Conservation (phyloP, 2,888 invertebrate genomes). For the Mycalesis mineus region DNA sequence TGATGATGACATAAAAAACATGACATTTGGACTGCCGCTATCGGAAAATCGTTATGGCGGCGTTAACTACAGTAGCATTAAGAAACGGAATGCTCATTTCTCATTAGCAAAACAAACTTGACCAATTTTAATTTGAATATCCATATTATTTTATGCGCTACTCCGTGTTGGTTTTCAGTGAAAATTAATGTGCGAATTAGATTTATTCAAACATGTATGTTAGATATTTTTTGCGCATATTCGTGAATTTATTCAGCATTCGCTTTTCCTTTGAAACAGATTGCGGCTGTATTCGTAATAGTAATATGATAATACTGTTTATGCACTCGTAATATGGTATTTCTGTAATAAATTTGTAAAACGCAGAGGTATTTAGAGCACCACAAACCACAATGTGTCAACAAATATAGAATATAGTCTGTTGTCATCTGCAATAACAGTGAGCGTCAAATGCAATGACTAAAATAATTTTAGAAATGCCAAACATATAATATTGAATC, state of each 20-base stretch:
- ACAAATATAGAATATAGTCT: not conserved
- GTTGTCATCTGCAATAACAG: too few relatives aligned
- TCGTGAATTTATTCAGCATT: not conserved
- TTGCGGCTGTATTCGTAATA: not conserved
- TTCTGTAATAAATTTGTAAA: not conserved
- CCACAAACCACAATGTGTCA: not conserved
- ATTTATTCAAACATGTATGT: not conserved
- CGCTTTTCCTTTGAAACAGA: not conserved
- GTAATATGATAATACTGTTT: not conserved
- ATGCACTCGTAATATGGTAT: not conserved
- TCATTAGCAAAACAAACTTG: constrained; percentile 6
- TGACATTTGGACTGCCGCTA: too few relatives aligned
- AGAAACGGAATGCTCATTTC: constrained; percentile 2
- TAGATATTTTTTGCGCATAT: not conserved
- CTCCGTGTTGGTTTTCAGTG: not conserved
- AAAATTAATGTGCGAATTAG: not conserved
- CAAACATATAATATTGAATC: too few relatives aligned
- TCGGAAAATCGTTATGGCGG: too few relatives aligned
- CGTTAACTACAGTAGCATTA: too few relatives aligned
- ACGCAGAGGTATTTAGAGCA: too few relatives aligned
- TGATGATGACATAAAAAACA: too few relatives aligned
- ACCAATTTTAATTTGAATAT: constrained; percentile 6
- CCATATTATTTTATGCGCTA: not conserved
- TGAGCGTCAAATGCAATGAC: too few relatives aligned
- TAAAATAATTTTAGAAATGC: too few relatives aligned